A percentile compares a stretch with the other conserved stretches of the same genome.
Evolutionary conservation across 2,888 invertebrate species (phyloP).

Genomic region (Proisotoma minuta): DNA sequence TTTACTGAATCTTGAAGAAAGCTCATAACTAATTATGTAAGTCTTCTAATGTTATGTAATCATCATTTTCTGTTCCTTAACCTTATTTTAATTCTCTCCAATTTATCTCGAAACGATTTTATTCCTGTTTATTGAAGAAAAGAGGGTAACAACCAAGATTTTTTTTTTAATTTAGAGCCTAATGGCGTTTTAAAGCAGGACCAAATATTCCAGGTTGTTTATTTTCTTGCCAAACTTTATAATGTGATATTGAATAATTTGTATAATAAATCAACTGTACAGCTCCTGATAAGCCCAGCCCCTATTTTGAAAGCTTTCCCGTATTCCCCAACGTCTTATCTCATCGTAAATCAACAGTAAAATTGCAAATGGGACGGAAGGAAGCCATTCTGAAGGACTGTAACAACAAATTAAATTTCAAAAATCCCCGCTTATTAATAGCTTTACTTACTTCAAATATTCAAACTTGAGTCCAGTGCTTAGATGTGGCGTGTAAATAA

Average conservation of each 20-base stretch:
- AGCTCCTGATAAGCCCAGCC: slow-evolving; percentile 49
- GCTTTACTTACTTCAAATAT: slow-evolving; percentile 21
- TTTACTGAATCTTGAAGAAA: no score
- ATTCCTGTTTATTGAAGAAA: no score
- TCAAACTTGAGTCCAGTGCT: slow-evolving; percentile 29
- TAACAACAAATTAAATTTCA: slow-evolving; percentile 40
- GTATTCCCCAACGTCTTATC: slow-evolving; percentile 49
- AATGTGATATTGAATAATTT: neutral
- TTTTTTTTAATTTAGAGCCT: no score
- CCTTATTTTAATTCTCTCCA: no score
- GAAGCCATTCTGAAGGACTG: slow-evolving; percentile 56
- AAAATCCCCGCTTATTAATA: neutral
- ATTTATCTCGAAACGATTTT: no score
- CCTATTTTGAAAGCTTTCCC: slow-evolving; percentile 23
- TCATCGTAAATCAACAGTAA: slow-evolving; percentile 58
- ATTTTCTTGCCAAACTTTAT: neutral
- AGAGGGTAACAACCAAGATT: no score
- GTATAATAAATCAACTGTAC: slow-evolving; percentile 22
- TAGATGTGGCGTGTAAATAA: slow-evolving; percentile 42
- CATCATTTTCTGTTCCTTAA: no score
- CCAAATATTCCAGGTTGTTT: no score
- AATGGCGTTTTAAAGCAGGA: no score
- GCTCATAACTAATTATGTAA: no score
- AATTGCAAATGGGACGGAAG: slow-evolving; percentile 57
- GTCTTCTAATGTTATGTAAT: no score